A percentile compares a stretch with the other conserved stretches of the same genome.
These are phyloP conservation scores for Pangasianodon hypophthalmus DNA, from an alignment of 2,113 vertebrate genomes.

Conservation along the genomic window DNA sequence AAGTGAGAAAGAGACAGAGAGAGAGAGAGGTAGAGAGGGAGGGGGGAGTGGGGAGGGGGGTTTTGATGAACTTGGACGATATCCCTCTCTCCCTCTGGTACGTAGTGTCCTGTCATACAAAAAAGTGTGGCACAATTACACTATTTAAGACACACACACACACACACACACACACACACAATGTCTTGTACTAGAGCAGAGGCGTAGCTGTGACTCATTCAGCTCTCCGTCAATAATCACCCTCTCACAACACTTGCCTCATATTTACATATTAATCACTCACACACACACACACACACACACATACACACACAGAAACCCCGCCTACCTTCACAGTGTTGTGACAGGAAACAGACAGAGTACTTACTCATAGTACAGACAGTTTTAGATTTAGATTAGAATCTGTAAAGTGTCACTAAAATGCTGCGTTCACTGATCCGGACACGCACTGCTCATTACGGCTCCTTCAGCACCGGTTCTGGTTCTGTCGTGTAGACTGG, in stretches of 20 bases:
- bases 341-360: not conserved
- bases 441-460: not conserved
- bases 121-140: not conserved
- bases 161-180: not conserved
- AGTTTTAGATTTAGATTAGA: not conserved
- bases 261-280: slow-evolving; percentile 12
- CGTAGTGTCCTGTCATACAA: not conserved
- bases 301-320: not conserved
- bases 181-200: slow-evolving; percentile 24
- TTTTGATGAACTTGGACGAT: not conserved
- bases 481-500: not conserved
- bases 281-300: not conserved
- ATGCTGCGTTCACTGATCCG: not conserved
- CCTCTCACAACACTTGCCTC: not conserved
- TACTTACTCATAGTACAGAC: not conserved
- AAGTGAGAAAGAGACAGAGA: not conserved
- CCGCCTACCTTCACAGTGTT: not conserved
- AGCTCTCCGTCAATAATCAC: slow-evolving; percentile 31
- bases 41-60: not conserved
- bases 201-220: not conserved
- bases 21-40: not conserved
- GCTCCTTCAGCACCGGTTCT: not conserved
- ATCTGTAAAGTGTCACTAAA: not conserved
- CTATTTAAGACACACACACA: slow-evolving; percentile 18
- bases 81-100: not conserved